phyloP scores from a whole-genome alignment of 92 coral and sea anemone species.

The Pocillopora grandis region DNA sequence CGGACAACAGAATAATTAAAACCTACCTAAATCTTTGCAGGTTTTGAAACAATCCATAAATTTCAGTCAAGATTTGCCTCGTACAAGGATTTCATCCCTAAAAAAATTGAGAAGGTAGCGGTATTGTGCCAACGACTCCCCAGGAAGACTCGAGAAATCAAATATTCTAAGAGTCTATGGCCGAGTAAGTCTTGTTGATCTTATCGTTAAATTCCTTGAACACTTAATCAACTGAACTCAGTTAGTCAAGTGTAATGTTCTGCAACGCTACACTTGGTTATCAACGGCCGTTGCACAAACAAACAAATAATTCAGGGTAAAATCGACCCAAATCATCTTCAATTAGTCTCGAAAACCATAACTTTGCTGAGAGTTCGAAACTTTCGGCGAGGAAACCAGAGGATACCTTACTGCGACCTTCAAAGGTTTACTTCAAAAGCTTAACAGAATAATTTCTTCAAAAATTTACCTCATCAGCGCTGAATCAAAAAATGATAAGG shows the following conservation, averaged over 20 bases:
- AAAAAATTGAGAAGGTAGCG: neutral
- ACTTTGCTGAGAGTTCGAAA: too few species aligned
- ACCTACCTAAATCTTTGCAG: constrained; percentile 19
- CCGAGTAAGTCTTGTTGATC: constrained; percentile 29
- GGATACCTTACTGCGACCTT: too few species aligned
- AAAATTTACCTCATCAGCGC: too few species aligned
- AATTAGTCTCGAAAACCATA: neutral
- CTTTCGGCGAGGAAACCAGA: too few species aligned
- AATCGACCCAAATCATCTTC: neutral
- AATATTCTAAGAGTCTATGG: constrained; percentile 34
- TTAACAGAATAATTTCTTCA: too few species aligned
- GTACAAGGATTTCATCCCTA: neutral
- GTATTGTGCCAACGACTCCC: constrained; percentile 1
- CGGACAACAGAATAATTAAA: neutral
- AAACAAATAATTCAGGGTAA: neutral
- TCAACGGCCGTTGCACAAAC: constrained; percentile 15
- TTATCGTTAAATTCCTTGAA: constrained; percentile 36
- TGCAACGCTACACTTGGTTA: constrained; percentile 19
- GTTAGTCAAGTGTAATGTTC: constrained; percentile 26
- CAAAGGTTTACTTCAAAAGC: too few species aligned
- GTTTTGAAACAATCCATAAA: neutral
- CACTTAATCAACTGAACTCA: constrained; percentile 21
- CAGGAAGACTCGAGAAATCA: constrained; percentile 22
- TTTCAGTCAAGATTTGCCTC: neutral
- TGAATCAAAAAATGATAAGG: too few species aligned